Base-by-base conservation (phyloP, 2,888 invertebrate genomes). In the Vandiemenella viatica region DNA sequence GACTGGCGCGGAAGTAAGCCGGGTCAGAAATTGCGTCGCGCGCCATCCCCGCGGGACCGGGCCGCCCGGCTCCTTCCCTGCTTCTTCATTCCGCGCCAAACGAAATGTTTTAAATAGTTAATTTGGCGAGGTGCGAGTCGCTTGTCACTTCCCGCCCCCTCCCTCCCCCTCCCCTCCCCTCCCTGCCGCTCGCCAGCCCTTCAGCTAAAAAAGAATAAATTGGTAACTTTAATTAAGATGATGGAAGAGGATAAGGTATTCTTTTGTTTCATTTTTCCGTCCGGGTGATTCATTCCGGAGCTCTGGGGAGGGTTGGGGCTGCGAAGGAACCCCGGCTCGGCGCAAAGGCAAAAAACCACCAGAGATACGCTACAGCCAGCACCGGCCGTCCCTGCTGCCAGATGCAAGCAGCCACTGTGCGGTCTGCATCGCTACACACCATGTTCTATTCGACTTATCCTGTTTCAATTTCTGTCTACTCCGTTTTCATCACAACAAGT, bases 171-270 rank as follows among this genome's bases (percentile, higher is more conserved):
- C 42, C 5, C 10, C 42, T 10, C 42, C 20, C n/a, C 3, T 4
- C 38, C 7, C 16, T 15, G 13, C 16, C 16, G 16, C 1, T 17
- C 16, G 17, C 17, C 16, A 16, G 16, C 17, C 17, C 38, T 38
- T 38, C 38, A 38, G 38, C 17, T 15, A 17, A 46, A 49, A 50
- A 53, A 51, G 45, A 53, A 53, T 53, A 67, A 68, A 68, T 68
- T 66, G 67, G 67, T 65, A 64, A 67, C 60, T 68, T 68, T 68
- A 68, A 68, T 68, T 68, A 68, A 68, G 67, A 68, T 68, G 54
- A 50, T 54, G 48, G 47, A 52, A 52, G 48, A 43, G 52, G 54
- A 54, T 54, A 54, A 54, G 45, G 50, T 42, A 46, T 26, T 50
- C 52, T 54, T 53, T 54, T 54, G 54, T 54, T 50, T 54, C 46